These are phyloP conservation scores for Brotula barbata DNA, from an alignment of 2,797 vertebrate species.

Conservation along the genomic window DNA sequence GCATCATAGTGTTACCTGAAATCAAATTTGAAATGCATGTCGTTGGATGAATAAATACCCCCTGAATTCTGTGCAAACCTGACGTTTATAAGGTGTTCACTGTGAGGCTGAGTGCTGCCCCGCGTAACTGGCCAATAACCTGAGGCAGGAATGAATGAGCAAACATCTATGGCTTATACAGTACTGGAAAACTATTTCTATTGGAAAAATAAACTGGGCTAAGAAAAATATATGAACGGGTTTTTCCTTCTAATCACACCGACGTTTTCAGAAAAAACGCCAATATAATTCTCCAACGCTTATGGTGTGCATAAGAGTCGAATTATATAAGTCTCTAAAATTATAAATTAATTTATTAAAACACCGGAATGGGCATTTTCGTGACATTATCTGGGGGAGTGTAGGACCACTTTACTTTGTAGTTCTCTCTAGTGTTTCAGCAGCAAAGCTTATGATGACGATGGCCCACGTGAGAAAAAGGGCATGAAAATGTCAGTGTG, in stretches of 20 bases:
- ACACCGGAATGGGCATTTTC: constrained; percentile 54
- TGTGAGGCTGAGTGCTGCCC: constrained; percentile 20
- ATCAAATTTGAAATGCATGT: constrained; percentile 29
- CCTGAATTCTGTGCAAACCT: constrained; percentile 33
- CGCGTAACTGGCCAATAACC: constrained; percentile 16
- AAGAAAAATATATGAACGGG: constrained; percentile 9
- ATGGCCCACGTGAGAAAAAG: constrained; percentile 42
- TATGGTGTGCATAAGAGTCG: constrained; percentile 4
- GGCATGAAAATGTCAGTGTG: constrained; percentile 35
- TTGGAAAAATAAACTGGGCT: constrained; percentile 9
- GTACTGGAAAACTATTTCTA: constrained; percentile 9
- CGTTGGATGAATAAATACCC: constrained; percentile 40
- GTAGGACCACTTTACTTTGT: constrained; percentile 42
- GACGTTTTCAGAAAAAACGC: constrained; percentile 4
- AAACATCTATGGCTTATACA: constrained; percentile 28
- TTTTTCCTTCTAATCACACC: constrained; percentile 7
- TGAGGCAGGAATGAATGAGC: constrained; percentile 27
- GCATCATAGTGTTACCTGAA: constrained; percentile 18
- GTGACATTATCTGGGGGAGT: constrained; percentile 3
- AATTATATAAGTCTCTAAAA: constrained; percentile 52
- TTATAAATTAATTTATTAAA: constrained; percentile 68
- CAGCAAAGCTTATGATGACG: constrained; percentile 57
- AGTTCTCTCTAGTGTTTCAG: constrained; percentile 36
- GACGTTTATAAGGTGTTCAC: constrained; percentile 2
- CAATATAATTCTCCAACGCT: constrained; percentile 11